Evolutionary conservation across 2,113 vertebrate species (phyloP).

Genomic region (Aegotheles bennettii): DNA sequence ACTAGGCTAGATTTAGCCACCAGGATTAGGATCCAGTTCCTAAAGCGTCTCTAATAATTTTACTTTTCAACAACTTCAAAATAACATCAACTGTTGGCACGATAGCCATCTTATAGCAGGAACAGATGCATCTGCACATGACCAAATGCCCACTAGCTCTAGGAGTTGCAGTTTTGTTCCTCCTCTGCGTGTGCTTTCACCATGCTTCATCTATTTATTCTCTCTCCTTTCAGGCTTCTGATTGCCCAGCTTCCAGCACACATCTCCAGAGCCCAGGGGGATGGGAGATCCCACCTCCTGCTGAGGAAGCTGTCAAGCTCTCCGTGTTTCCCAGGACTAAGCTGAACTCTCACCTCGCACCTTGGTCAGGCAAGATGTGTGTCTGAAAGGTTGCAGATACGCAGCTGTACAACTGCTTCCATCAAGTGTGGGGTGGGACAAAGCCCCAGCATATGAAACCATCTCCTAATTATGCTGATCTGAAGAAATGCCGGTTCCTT

Average conservation of each 20-base stretch:
- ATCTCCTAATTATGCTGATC: neutral
- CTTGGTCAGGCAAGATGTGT: neutral
- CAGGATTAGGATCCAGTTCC: neutral
- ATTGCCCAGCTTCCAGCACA: neutral
- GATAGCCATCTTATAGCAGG: neutral
- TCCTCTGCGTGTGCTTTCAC: neutral
- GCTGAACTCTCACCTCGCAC: neutral
- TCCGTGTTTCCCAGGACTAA: neutral
- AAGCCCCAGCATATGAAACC: neutral
- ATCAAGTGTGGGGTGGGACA: neutral
- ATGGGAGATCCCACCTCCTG: neutral
- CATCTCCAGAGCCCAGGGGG: rapidly evolving
- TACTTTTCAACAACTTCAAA: neutral
- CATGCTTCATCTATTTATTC: neutral
- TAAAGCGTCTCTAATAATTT: neutral
- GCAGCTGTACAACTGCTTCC: neutral
- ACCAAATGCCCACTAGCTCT: neutral
- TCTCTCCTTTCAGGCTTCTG: neutral
- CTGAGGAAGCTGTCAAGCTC: neutral
- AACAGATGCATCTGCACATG: neutral
- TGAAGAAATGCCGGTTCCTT: neutral
- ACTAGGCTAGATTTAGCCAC: neutral
- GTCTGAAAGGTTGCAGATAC: neutral
- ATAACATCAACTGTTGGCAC: neutral
- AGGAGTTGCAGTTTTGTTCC: neutral